Conservation (phyloP, 2,113 vertebrate species). For the Tachysurus vachellii region DNA sequence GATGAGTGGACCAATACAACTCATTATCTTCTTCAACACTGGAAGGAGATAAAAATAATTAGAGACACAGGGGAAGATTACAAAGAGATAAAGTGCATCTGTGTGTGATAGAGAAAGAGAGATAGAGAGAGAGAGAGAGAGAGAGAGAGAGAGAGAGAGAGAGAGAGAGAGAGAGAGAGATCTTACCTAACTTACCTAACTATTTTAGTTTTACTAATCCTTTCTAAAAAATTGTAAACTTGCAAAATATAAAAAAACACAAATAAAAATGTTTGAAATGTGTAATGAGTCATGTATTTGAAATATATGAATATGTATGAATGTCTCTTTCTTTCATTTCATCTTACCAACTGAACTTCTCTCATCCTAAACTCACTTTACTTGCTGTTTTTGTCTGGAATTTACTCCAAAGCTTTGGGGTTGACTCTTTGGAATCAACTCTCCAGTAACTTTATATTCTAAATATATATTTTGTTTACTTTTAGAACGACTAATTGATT, state of each 20-base stretch:
- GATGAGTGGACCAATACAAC: background rate
- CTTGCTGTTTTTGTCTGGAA: background rate
- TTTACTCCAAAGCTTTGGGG: background rate
- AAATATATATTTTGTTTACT: background rate
- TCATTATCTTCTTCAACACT: constrained; percentile 26
- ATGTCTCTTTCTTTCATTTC: background rate
- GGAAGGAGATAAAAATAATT: constrained; percentile 42
- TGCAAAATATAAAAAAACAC: too few relatives aligned
- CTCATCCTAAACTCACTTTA: too few relatives aligned
- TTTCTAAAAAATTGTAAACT: too few relatives aligned
- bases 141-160: background rate
- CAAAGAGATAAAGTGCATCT: background rate
- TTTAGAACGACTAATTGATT: background rate
- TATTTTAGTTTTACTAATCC: background rate
- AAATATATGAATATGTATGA: too few relatives aligned
- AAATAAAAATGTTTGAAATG: too few relatives aligned
- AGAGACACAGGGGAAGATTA: background rate
- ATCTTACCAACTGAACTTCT: too few relatives aligned
- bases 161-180: background rate
- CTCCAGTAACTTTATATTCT: too few relatives aligned
- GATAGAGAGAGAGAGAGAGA: background rate
- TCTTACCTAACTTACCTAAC: background rate
- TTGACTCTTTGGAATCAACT: too few relatives aligned
- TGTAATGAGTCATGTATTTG: too few relatives aligned
- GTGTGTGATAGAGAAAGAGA: background rate